Evolutionary conservation across 2,888 invertebrate genomes (phyloP).

Genomic region (Vandiemenella viatica): DNA sequence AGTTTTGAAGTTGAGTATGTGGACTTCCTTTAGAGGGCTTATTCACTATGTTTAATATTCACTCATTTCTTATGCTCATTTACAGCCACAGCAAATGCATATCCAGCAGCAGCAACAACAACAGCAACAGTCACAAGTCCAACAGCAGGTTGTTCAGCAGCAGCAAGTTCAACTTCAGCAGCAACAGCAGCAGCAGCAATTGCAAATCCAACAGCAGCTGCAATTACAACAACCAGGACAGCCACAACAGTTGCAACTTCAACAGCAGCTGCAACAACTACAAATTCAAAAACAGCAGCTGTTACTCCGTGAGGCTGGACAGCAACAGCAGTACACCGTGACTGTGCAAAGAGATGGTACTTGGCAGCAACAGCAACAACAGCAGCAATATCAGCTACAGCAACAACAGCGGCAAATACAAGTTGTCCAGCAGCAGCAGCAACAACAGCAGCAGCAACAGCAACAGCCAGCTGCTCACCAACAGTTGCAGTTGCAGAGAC

Average conservation of each 20-base stretch:
- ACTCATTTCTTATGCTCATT: too few relatives aligned
- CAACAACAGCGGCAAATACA: too few relatives aligned
- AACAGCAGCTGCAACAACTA: not conserved
- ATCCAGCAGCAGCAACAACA: not conserved
- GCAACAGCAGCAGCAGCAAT: not conserved
- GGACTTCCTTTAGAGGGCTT: too few relatives aligned
- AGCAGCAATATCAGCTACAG: not conserved
- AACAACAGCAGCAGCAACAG: not conserved
- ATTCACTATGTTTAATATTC: too few relatives aligned
- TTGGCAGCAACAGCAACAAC: not conserved
- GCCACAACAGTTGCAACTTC: not conserved
- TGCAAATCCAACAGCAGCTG: not conserved
- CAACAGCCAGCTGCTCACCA: not conserved
- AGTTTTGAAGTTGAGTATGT: too few relatives aligned
- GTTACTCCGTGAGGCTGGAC: not conserved
- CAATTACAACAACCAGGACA: not conserved
- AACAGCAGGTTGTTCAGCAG: not conserved
- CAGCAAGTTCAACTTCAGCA: not conserved
- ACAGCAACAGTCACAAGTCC: not conserved
- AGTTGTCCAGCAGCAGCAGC: not conserved
- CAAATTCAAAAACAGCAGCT: not conserved
- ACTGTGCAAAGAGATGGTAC: not conserved
- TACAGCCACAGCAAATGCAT: not conserved
- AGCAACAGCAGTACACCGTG: not conserved
- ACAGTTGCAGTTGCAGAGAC: too few relatives aligned